Conservation (phyloP, 2,797 vertebrate genomes). For the Rhyacichthys aspro region DNA sequence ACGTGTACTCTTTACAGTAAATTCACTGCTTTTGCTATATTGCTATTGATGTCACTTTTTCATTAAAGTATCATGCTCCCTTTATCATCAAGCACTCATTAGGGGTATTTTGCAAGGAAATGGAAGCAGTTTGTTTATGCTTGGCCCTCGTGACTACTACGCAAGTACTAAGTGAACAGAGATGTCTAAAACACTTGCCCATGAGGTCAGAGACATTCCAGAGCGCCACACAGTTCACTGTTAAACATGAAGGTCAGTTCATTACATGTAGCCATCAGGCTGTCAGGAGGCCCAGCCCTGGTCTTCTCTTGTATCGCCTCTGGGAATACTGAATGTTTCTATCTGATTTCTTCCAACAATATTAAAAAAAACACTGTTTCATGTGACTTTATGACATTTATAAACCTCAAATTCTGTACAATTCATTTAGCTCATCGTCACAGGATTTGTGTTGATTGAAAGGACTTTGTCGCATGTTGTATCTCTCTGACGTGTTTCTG, state of each 20-base stretch:
- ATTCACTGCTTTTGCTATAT: too few relatives aligned
- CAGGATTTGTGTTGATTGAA: slow-evolving; percentile 8
- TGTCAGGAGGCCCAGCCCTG: slow-evolving; percentile 42
- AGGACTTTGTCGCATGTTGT: slow-evolving; percentile 1
- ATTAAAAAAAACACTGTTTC: too few relatives aligned
- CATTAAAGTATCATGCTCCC: too few relatives aligned
- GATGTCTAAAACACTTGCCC: slow-evolving; percentile 35
- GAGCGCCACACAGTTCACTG: slow-evolving; percentile 56
- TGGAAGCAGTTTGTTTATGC: slow-evolving; percentile 28
- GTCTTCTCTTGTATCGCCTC: slow-evolving; percentile 33
- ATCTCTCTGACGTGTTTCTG: slow-evolving; percentile 16
- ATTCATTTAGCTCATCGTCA: too few relatives aligned
- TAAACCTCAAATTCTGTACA: too few relatives aligned
- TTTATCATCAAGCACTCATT: too few relatives aligned
- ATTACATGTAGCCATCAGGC: slow-evolving; percentile 51
- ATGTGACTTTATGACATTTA: too few relatives aligned
- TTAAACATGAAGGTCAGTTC: slow-evolving; percentile 62
- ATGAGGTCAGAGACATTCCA: slow-evolving; percentile 68
- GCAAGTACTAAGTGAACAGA: slow-evolving; percentile 26
- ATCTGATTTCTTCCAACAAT: too few relatives aligned
- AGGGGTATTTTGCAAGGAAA: background rate
- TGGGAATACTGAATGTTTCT: too few relatives aligned
- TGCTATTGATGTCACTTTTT: too few relatives aligned
- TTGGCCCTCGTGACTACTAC: slow-evolving; percentile 12
- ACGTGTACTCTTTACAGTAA: too few relatives aligned